Evolutionary conservation across 2,888 invertebrate species (phyloP).

Genomic region (Melolontha melolontha): DNA sequence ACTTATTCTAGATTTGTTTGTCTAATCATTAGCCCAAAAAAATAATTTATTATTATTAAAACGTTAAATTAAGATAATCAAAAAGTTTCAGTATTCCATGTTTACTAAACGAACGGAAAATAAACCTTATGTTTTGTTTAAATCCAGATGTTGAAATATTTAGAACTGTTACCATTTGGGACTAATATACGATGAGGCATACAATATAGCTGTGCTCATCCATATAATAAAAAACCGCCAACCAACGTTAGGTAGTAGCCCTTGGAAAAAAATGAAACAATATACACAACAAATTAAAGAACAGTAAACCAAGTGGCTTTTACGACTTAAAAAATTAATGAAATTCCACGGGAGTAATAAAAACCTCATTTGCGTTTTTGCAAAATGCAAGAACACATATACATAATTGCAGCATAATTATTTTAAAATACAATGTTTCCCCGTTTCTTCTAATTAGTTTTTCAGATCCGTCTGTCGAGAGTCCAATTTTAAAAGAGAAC

Average conservation of each 20-base stretch:
- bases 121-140: no score
- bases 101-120: no score
- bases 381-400: slow-evolving; percentile 45
- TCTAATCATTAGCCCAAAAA: no score
- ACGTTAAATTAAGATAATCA: no score
- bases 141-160: background rate
- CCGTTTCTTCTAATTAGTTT: slow-evolving; percentile 48
- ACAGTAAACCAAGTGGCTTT: slow-evolving; percentile 43
- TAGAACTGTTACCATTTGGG: slow-evolving; percentile 14
- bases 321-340: slow-evolving; percentile 45
- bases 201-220: slow-evolving; percentile 26
- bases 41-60: no score
- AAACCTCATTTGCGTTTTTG: slow-evolving; percentile 47
- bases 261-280: slow-evolving; percentile 32
- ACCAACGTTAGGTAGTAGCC: slow-evolving; percentile 1
- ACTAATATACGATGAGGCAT: slow-evolving; percentile 25
- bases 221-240: slow-evolving; percentile 27
- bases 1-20: no score
- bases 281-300: slow-evolving; percentile 43
- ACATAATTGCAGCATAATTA: slow-evolving; percentile 49
- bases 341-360: slow-evolving; percentile 43
- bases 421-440: slow-evolving; percentile 48
- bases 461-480: slow-evolving; percentile 43
- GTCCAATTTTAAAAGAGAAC: slow-evolving; percentile 44
- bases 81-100: no score